Base-by-base conservation (phyloP, 2,797 vertebrate species). In the Philypnodon macrostomus region DNA sequence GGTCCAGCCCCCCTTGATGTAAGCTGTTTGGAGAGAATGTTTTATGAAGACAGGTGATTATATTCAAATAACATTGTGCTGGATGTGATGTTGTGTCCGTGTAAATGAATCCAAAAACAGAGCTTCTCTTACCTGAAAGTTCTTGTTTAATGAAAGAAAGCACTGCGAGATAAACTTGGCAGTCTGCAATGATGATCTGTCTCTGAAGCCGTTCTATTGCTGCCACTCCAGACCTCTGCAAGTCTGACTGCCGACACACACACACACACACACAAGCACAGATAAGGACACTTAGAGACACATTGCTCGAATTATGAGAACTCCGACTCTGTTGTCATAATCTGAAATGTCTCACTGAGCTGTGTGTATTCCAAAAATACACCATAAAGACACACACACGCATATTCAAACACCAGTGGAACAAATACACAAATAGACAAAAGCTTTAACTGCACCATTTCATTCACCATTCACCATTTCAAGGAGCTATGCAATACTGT, bases 1-100 rank as follows among this genome's bases (percentile, higher is more conserved):
- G 87, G 98, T 96, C 97, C 97, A 99, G 75, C 97, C 96, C 86
- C 95, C 97, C 91, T 98, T 98, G 74, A 99, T 99, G 63, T 99
- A 99, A 0, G 93, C 97, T 99, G 73, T 23, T 23, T 13, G 34
- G 18, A 32, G 29, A 67, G 27, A 7, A 11, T n/a, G n/a, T n/a
- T n/a, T n/a, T n/a, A n/a, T n/a, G n/a, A n/a, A n/a, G n/a, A n/a
- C n/a, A n/a, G n/a, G n/a, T n/a, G n/a, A n/a, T n/a, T n/a, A n/a
- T n/a, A n/a, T n/a, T n/a, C n/a, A n/a, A n/a, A n/a, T n/a, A n/a
- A n/a, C n/a, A n/a, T n/a, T n/a, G n/a, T n/a, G n/a, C n/a, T n/a
- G n/a, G n/a, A n/a, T n/a, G n/a, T n/a, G n/a, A n/a, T n/a, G n/a
- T n/a, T n/a, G n/a, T n/a, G n/a, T n/a, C n/a, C n/a, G n/a, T n/a